Conservation (phyloP, 1,140 invertebrate species). For the Chlorops oryzae region DNA sequence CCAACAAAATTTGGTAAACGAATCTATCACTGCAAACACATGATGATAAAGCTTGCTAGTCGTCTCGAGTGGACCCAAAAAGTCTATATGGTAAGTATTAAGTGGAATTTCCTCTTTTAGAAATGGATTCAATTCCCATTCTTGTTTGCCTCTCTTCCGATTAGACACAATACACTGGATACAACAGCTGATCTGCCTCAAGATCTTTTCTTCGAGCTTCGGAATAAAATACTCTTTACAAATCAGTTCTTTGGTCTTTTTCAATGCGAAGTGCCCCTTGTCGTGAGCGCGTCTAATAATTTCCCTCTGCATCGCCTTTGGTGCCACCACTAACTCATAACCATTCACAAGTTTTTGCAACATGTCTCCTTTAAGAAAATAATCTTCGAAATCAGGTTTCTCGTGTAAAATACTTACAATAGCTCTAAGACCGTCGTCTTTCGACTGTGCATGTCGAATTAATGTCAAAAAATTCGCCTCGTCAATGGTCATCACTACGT, state of each 20-base stretch:
- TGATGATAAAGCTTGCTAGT: background rate
- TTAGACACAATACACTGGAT: slow-evolving; percentile 31
- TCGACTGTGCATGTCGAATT: slow-evolving; percentile 14
- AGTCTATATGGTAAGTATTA: slow-evolving; percentile 18
- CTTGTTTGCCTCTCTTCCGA: slow-evolving; percentile 40
- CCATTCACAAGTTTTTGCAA: slow-evolving; percentile 24
- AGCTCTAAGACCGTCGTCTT: slow-evolving; percentile 10
- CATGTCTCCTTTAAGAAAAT: slow-evolving; percentile 22
- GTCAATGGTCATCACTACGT: slow-evolving; percentile 11
- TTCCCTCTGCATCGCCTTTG: slow-evolving; percentile 29
- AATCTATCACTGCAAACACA: background rate
- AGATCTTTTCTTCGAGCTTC: slow-evolving; percentile 34
- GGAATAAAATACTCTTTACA: slow-evolving; percentile 44
- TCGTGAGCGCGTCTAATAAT: slow-evolving; percentile 35
- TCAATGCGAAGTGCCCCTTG: slow-evolving; percentile 39
- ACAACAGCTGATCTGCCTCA: slow-evolving; percentile 33
- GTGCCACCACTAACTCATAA: slow-evolving; percentile 26
- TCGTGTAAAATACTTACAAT: slow-evolving; percentile 3
- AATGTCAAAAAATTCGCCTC: slow-evolving; percentile 4
- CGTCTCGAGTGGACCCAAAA: slow-evolving; percentile 19
- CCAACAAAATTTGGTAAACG: background rate
- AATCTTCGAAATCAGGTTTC: slow-evolving; percentile 1
- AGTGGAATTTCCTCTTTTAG: slow-evolving; percentile 30
- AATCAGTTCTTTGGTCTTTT: slow-evolving; percentile 43
- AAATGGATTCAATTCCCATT: slow-evolving; percentile 38